These are phyloP conservation scores for Nephila pilipes DNA, from an alignment of 1,140 invertebrate genomes.

Conservation along the genomic window DNA sequence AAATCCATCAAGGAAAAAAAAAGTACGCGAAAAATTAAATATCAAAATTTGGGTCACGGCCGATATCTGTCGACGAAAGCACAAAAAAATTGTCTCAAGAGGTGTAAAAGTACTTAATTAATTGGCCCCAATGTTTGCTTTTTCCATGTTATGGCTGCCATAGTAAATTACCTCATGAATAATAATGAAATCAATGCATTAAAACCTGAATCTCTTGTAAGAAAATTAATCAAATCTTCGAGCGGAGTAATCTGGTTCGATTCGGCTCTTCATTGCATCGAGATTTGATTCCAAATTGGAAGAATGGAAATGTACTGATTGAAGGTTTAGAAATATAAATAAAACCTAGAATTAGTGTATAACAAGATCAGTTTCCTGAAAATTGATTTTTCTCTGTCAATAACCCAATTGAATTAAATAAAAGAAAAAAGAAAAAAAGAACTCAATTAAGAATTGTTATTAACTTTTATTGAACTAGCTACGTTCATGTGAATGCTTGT, in stretches of 20 bases:
- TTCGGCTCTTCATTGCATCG: background rate
- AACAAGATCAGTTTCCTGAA: too few relatives aligned
- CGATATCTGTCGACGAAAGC: background rate
- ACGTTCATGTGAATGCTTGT: too few relatives aligned
- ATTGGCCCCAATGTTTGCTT: slow-evolving; percentile 50
- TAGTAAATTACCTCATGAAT: slow-evolving; percentile 65
- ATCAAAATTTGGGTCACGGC: slow-evolving; percentile 16
- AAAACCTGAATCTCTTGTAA: background rate
- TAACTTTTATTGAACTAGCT: too few relatives aligned
- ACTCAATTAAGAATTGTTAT: too few relatives aligned
- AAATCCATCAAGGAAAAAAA: background rate
- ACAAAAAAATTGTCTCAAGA: background rate
- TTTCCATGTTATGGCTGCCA: background rate
- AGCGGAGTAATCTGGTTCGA: background rate
- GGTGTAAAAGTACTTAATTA: slow-evolving; percentile 26
- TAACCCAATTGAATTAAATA: too few relatives aligned
- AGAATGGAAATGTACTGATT: too few relatives aligned
- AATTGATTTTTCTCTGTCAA: too few relatives aligned
- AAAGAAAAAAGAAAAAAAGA: too few relatives aligned
- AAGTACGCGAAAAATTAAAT: background rate
- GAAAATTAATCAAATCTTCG: slow-evolving; percentile 36
- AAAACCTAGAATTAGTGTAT: too few relatives aligned
- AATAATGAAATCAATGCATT: slow-evolving; percentile 49
- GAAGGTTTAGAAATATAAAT: too few relatives aligned
- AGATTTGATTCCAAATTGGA: too few relatives aligned